These are phyloP conservation scores for Orchesellides sinensis DNA, from an alignment of 2,888 invertebrate genomes.

Conservation along the genomic window DNA sequence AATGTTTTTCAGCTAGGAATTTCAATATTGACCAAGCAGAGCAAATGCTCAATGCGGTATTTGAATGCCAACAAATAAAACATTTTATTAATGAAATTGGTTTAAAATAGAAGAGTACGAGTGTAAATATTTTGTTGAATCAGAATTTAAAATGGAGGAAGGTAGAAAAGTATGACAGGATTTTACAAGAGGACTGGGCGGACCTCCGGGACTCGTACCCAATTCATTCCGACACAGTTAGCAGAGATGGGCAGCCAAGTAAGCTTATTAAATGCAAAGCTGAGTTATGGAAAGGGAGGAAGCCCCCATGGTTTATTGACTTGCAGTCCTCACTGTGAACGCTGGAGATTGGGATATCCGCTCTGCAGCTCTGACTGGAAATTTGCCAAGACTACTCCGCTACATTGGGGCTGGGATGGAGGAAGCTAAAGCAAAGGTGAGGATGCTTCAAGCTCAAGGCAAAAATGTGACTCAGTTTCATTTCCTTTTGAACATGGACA, in stretches of 20 bases:
- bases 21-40: neutral
- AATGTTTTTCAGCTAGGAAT: too few species aligned
- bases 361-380: neutral
- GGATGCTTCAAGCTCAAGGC: conserved; percentile 17
- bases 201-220: neutral
- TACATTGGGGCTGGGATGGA: conserved; percentile 31
- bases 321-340: neutral
- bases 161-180: neutral
- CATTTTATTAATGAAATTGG: neutral
- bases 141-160: conserved; percentile 14
- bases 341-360: conserved; percentile 9
- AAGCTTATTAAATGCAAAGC: neutral
- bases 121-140: neutral
- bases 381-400: neutral
- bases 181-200: neutral
- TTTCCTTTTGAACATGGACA: conserved; percentile 48
- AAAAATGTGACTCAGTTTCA: conserved; percentile 47
- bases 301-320: neutral
- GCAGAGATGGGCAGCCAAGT: conserved; percentile 5
- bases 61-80: neutral
- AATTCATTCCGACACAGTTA: neutral
- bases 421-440: conserved; percentile 26
- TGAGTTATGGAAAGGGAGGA: neutral
- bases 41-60: neutral
- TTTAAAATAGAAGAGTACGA: neutral